Evolutionary conservation across 2,113 vertebrate genomes (phyloP).

Genomic region (Pelusios castaneus): DNA sequence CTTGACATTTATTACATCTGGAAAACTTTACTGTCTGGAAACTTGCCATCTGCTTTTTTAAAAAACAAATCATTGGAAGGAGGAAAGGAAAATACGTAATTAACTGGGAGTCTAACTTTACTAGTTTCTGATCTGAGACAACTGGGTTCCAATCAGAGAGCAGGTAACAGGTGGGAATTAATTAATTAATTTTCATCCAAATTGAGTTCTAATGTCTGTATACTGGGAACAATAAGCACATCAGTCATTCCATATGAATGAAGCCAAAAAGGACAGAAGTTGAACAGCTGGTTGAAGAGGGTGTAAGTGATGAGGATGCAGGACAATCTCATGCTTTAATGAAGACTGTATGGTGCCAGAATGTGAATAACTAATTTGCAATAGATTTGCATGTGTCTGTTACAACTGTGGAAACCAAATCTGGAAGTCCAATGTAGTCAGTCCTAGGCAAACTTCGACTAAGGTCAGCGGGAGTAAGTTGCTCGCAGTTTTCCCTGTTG

Average conservation of each 20-base stretch:
- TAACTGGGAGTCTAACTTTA: background rate
- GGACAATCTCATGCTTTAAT: background rate
- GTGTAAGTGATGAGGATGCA: background rate
- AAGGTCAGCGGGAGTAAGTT: background rate
- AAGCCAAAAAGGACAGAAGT: background rate
- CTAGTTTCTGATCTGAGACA: background rate
- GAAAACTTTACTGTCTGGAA: conserved; percentile 28
- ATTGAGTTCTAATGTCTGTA: background rate
- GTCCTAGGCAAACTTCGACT: background rate
- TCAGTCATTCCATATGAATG: background rate
- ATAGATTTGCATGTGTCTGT: background rate
- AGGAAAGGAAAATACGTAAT: background rate
- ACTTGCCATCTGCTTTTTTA: conserved; percentile 5
- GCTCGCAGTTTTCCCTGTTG: background rate
- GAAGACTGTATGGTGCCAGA: background rate
- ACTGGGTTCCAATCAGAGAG: background rate
- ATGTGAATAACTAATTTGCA: background rate
- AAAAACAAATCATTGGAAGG: background rate
- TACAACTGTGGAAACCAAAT: background rate
- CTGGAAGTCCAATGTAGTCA: background rate
- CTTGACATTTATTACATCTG: conserved; percentile 33
- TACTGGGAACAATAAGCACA: background rate
- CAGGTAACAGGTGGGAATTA: background rate
- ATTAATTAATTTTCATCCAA: background rate
- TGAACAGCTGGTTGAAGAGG: background rate